These are phyloP conservation scores for Scaptomyza parva DNA, from an alignment of 2,888 invertebrate species.

Conservation along the genomic window DNA sequence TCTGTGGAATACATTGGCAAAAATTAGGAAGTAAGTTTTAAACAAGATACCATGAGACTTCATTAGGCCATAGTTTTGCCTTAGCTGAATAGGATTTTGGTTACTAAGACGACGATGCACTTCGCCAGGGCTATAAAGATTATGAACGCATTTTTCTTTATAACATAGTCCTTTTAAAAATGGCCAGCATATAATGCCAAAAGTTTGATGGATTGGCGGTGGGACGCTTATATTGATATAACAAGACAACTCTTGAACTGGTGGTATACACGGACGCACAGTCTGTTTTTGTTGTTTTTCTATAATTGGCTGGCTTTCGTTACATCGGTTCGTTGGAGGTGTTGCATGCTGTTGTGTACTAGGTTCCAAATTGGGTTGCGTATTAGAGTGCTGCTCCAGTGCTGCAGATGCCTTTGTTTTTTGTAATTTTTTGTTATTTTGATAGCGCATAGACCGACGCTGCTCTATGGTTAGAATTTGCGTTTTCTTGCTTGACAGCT, in stretches of 20 bases:
- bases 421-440: background rate
- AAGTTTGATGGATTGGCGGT: slow-evolving; percentile 8
- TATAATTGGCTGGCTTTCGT: background rate
- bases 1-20: slow-evolving; percentile 31
- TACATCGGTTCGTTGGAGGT: background rate
- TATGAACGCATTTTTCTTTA: slow-evolving; percentile 39
- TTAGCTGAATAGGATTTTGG: background rate
- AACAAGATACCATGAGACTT: slow-evolving; percentile 32
- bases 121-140: slow-evolving; percentile 10
- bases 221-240: background rate
- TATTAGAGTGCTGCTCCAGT: background rate
- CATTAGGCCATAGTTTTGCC: slow-evolving; percentile 26
- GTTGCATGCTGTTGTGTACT: background rate
- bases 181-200: slow-evolving; percentile 52
- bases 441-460: background rate
- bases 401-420: background rate
- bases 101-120: slow-evolving; percentile 31
- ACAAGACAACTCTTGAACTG: slow-evolving; percentile 1
- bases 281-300: background rate
- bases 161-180: slow-evolving; percentile 32
- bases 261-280: slow-evolving; percentile 38
- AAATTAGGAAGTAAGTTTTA: slow-evolving; percentile 27
- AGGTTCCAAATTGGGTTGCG: no score
- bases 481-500: background rate
- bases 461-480: background rate